Conservation (phyloP, 2,888 invertebrate species). For the Dioctria linearis region DNA sequence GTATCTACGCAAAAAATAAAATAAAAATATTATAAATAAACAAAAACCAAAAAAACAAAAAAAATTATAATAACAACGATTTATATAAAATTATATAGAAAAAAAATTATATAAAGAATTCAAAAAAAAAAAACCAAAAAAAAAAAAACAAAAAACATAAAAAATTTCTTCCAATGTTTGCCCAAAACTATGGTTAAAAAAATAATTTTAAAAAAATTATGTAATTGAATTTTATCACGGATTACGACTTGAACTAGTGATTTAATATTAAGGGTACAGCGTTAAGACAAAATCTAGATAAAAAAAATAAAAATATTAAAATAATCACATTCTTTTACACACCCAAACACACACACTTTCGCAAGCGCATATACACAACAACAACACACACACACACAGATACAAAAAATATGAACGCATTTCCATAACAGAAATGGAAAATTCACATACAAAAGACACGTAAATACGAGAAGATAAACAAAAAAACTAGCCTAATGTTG, state of each 20-base stretch:
- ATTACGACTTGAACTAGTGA: slow-evolving; percentile 53
- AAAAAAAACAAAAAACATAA: not conserved
- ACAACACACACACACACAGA: not conserved
- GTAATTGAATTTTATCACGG: slow-evolving; percentile 52
- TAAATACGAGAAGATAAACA: slow-evolving; percentile 13
- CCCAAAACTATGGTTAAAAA: slow-evolving; percentile 50
- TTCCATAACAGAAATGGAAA: not conserved
- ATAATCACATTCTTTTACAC: slow-evolving; percentile 1
- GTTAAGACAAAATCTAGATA: slow-evolving; percentile 16
- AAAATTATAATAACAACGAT: slow-evolving; percentile 19
- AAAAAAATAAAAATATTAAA: slow-evolving; percentile 16
- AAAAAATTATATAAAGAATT: slow-evolving; percentile 41
- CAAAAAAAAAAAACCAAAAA: slow-evolving; percentile 1
- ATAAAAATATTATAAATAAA: slow-evolving; percentile 57
- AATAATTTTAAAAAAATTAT: slow-evolving; percentile 12
- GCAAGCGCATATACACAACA: not conserved
- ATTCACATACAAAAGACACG: not conserved
- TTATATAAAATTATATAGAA: slow-evolving; percentile 15
- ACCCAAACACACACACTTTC: not conserved
- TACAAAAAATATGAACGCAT: not conserved
- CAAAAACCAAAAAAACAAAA: slow-evolving; percentile 1
- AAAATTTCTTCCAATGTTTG: slow-evolving; percentile 52
- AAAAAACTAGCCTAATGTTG: slow-evolving; percentile 49
- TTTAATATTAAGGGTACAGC: slow-evolving; percentile 25
- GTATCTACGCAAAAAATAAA: slow-evolving; percentile 69